These are phyloP conservation scores for Conchocele bisecta DNA, from an alignment of 2,888 invertebrate species.

Conservation along the genomic window DNA sequence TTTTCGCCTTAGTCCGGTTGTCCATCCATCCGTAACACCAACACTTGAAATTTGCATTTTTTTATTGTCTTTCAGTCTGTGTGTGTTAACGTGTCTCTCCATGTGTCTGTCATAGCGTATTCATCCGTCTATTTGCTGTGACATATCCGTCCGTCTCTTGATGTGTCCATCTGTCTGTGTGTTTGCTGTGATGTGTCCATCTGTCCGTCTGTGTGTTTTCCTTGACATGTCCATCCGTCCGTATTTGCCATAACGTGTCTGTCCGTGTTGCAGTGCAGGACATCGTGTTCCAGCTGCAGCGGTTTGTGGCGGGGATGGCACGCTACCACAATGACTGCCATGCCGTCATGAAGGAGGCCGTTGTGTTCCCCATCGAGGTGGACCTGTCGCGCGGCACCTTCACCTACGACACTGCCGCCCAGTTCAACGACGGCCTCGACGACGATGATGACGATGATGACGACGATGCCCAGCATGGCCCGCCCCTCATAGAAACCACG, in stretches of 20 bases:
- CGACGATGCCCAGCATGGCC: slow-evolving; percentile 46
- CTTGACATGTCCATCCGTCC: neutral
- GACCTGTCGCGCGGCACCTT: slow-evolving; percentile 96
- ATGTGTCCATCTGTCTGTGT: no score
- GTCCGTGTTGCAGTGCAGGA: slow-evolving; percentile 91
- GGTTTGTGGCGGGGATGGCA: slow-evolving; percentile 93
- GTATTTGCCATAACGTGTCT: no score
- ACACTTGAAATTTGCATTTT: no score
- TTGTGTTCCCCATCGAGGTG: slow-evolving; percentile 97
- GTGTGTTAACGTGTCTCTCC: no score
- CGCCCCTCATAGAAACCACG: slow-evolving; percentile 37
- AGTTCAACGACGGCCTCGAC: slow-evolving; percentile 79
- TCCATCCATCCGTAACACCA: no score
- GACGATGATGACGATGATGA: slow-evolving; percentile 80
- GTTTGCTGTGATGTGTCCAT: no score
- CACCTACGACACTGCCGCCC: slow-evolving; percentile 86
- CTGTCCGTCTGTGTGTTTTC: no score
- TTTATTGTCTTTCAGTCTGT: no score
- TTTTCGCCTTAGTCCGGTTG: no score
- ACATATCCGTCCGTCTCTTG: no score
- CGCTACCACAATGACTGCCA: slow-evolving; percentile 90
- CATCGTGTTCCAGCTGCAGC: slow-evolving; percentile 89
- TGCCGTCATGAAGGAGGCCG: slow-evolving; percentile 88
- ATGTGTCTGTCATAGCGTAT: no score
- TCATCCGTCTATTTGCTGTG: no score